phyloP scores from a whole-genome alignment of 1,140 invertebrate genomes.

The Drosophila nigrodunni region DNA sequence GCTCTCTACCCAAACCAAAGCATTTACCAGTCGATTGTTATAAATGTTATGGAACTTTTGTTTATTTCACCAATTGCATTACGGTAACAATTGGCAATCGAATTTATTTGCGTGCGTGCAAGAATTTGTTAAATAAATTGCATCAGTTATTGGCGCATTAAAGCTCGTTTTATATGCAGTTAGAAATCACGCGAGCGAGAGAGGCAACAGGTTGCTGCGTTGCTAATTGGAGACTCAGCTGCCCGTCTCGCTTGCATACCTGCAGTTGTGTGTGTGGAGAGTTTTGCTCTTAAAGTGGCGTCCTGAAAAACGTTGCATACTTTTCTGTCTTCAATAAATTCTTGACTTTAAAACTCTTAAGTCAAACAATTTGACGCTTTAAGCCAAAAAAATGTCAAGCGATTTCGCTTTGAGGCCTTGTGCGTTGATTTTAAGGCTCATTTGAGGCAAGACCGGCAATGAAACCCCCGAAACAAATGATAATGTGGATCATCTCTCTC shows the following conservation, averaged over 20 bases:
- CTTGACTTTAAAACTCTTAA: background rate
- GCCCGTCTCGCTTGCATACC: conserved; percentile 2
- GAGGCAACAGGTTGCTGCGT: conserved; percentile 60
- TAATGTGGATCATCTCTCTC: conserved; percentile 50
- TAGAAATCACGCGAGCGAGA: conserved; percentile 60
- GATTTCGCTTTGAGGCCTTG: conserved; percentile 16
- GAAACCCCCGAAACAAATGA: conserved; percentile 46
- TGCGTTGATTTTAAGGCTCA: conserved; percentile 58
- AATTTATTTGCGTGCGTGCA: conserved; percentile 54
- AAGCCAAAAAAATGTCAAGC: conserved; percentile 20
- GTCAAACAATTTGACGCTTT: conserved; percentile 27
- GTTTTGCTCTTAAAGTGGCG: background rate
- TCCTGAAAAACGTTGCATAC: conserved; percentile 5
- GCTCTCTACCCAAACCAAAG: background rate
- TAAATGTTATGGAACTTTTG: conserved; percentile 22
- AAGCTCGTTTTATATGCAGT: conserved; percentile 41
- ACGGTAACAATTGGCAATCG: conserved; percentile 29
- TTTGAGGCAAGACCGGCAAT: conserved; percentile 40
- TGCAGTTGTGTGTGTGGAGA: background rate
- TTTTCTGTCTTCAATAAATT: background rate
- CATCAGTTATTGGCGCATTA: conserved; percentile 65
- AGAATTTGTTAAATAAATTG: conserved; percentile 57
- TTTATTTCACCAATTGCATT: conserved; percentile 63
- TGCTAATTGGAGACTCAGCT: conserved; percentile 7
- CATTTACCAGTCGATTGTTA: too few species aligned